phyloP scores from a whole-genome alignment of 2,888 invertebrate genomes.

The Leptodirus hochenwartii region DNA sequence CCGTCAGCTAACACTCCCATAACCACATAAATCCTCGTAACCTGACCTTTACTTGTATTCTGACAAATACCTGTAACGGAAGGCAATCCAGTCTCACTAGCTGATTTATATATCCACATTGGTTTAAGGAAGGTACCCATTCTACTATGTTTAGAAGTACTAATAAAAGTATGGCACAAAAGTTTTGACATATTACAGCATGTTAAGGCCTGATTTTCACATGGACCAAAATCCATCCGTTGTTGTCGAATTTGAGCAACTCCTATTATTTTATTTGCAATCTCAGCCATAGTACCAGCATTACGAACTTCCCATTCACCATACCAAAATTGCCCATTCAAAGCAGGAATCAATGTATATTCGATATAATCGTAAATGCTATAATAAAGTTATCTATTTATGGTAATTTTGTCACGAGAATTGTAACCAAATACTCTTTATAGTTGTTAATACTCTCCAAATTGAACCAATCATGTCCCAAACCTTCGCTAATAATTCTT shows the following conservation, averaged over 20 bases:
- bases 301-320: constrained; percentile 10
- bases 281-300: constrained; percentile 14
- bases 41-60: too few relatives aligned
- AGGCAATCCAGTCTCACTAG: too few relatives aligned
- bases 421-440: not conserved
- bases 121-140: too few relatives aligned
- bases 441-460: not conserved
- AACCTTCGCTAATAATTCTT: constrained; percentile 2
- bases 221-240: constrained; percentile 10
- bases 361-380: constrained; percentile 11
- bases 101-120: too few relatives aligned
- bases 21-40: too few relatives aligned
- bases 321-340: constrained; percentile 12
- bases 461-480: not conserved
- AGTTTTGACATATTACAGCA: too few relatives aligned
- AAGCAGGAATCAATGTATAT: constrained; percentile 7
- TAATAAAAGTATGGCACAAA: too few relatives aligned
- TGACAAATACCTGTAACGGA: too few relatives aligned
- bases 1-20: too few relatives aligned
- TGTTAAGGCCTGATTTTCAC: too few relatives aligned
- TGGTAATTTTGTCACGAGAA: too few relatives aligned
- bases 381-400: constrained; percentile 6
- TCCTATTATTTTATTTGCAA: constrained; percentile 14
- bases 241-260: constrained; percentile 14
- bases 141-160: too few relatives aligned